Evolutionary conservation across 2,888 invertebrate genomes (phyloP).

Genomic region (Watsonalla cultraria): DNA sequence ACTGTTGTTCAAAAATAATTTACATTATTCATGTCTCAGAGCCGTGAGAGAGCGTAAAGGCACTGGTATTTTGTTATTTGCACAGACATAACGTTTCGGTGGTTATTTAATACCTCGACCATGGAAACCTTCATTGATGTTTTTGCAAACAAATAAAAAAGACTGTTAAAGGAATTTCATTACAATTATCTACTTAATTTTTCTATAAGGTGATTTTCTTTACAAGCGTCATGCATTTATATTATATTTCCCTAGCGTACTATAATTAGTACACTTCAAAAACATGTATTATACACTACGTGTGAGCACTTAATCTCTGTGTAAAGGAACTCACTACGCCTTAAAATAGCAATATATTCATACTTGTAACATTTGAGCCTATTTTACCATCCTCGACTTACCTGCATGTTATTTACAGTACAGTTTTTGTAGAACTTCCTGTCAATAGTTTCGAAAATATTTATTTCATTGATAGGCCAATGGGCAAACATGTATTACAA

Average conservation of each 20-base stretch:
- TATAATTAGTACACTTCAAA: constrained; percentile 6
- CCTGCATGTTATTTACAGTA: too few relatives aligned
- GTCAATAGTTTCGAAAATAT: too few relatives aligned
- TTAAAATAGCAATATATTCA: not conserved
- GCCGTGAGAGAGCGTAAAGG: constrained; percentile 9
- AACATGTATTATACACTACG: constrained; percentile 20
- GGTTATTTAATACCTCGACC: not conserved
- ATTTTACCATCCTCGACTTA: too few relatives aligned
- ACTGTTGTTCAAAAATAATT: constrained; percentile 31
- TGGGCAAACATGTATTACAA: not conserved
- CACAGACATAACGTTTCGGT: too few relatives aligned
- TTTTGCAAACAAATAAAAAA: not conserved
- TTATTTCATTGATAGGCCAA: not conserved
- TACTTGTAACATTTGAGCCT: not conserved
- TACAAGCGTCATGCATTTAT: too few relatives aligned
- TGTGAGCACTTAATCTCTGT: constrained; percentile 11
- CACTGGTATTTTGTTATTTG: not conserved
- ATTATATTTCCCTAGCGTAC: too few relatives aligned
- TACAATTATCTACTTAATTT: not conserved
- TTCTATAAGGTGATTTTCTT: too few relatives aligned
- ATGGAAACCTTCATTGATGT: too few relatives aligned
- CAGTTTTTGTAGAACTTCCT: too few relatives aligned
- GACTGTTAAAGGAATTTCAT: not conserved
- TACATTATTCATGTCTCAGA: constrained; percentile 12
- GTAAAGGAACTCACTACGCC: not conserved